Percentiles rank a stretch among this genome's conserved stretches.
Conservation (phyloP, 2,888 invertebrate species). For the Thelaira solivaga region DNA sequence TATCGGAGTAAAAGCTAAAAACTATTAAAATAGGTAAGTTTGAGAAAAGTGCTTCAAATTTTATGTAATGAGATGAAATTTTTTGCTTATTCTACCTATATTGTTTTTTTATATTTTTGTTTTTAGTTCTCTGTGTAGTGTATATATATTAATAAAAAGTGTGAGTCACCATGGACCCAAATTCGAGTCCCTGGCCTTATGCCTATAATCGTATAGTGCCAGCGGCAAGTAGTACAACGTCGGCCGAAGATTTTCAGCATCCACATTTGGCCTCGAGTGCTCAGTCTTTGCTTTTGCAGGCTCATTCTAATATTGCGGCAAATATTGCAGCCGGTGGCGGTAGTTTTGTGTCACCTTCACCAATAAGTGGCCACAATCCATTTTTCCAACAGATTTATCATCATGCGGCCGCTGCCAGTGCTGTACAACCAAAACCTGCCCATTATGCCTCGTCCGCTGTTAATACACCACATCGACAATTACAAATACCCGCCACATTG, state of each 20-base stretch:
- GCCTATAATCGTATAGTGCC: slow-evolving; percentile 88
- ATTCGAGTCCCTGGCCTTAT: slow-evolving; percentile 90
- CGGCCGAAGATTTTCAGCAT: slow-evolving; percentile 83
- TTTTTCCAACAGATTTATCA: slow-evolving; percentile 90
- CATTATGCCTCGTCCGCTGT: slow-evolving; percentile 81
- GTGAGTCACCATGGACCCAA: slow-evolving; percentile 84
- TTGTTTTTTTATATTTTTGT: slow-evolving; percentile 39
- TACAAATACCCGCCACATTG: slow-evolving; percentile 79
- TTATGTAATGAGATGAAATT: slow-evolving; percentile 50
- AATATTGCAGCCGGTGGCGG: slow-evolving; percentile 77
- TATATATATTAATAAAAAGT: slow-evolving; percentile 30
- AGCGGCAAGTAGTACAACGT: slow-evolving; percentile 82
- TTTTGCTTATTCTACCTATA: slow-evolving; percentile 29
- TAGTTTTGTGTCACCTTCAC: slow-evolving; percentile 84
- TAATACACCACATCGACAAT: slow-evolving; percentile 84
- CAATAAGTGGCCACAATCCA: slow-evolving; percentile 86
- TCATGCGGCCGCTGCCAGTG: slow-evolving; percentile 81
- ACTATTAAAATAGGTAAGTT: slow-evolving; percentile 35
- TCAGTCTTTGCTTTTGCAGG: slow-evolving; percentile 83
- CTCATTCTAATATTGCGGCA: slow-evolving; percentile 81
- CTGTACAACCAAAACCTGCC: slow-evolving; percentile 82
- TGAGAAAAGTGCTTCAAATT: slow-evolving; percentile 24
- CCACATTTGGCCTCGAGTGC: slow-evolving; percentile 83
- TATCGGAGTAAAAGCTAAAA: slow-evolving; percentile 16
- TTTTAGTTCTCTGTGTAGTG: slow-evolving; percentile 47